A percentile compares a stretch with the other conserved stretches of the same genome.
These are phyloP conservation scores for Hemibagrus wyckioides DNA, from an alignment of 2,113 vertebrate species.

Conservation along the genomic window DNA sequence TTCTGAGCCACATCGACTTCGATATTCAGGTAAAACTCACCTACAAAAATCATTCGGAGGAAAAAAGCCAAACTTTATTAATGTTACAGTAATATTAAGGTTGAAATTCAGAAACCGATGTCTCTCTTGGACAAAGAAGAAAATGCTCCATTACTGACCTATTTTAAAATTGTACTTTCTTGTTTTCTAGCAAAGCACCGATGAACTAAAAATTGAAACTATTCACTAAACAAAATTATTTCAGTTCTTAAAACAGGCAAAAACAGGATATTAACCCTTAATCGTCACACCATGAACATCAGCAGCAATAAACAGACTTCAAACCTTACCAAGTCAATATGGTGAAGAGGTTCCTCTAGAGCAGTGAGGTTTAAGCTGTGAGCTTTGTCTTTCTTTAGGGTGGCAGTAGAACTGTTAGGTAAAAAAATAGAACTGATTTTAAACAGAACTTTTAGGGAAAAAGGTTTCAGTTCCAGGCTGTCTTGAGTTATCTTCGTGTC, in stretches of 20 bases:
- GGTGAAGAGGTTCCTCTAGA: background rate
- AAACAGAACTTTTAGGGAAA: background rate
- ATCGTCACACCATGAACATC: background rate
- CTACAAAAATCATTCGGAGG: background rate
- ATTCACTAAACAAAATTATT: background rate
- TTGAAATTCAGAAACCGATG: background rate
- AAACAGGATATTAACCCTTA: background rate
- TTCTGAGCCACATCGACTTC: conserved; percentile 79
- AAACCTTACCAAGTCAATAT: background rate
- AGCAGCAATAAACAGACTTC: no score
- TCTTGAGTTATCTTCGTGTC: background rate
- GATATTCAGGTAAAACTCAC: conserved; percentile 75
- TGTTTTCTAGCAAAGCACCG: background rate
- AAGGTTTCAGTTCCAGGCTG: background rate
- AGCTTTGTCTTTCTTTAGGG: background rate
- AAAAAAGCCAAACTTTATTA: no score
- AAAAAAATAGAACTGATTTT: background rate
- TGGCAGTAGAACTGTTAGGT: no score
- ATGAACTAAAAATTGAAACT: background rate
- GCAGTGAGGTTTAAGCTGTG: background rate
- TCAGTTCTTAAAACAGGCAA: background rate
- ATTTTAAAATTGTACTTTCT: background rate
- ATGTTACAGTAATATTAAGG: no score
- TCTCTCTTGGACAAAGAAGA: background rate
- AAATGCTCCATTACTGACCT: background rate